Base-by-base conservation (phyloP, 2,888 invertebrate genomes). In the Griposia aprilina region DNA sequence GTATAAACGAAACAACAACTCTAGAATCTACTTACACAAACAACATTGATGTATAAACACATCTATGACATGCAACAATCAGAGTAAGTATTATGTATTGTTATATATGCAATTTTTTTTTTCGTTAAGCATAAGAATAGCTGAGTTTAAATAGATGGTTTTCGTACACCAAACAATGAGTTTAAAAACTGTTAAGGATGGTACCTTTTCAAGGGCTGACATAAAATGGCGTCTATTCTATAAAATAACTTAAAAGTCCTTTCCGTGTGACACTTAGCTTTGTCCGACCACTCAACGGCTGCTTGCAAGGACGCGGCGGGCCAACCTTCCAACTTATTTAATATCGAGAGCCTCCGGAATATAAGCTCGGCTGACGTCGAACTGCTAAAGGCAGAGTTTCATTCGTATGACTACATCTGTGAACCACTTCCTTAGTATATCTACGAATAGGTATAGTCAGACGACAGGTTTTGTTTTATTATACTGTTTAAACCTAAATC, bases 301-400 rank as follows among this genome's bases (percentile, higher is more conserved):
- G 72, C 36, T 67, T 48, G 70, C 55, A 81, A 75, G 76, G 78
- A 70, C 60, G 55, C 57, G 26, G 66, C 72, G 62, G 36, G 69
- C 55, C 78, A 69, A 70, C 74, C 70, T 66, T 68, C 63, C 63
- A 88, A 88, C 84, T 88, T 89, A 89, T 89, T 88, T 89, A 89
- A 88, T 87, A 88, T 86, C 84, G 72, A 80, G 77, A 57, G 77
- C 70, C 70, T 63, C 63, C 60, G 74, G 72, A 55, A 57, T 80
- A 80, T 74, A 80, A 77, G 73, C 78, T 65, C 59, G 30, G 26
- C 72, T 74, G 63, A 75, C 80, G 63, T 50, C 50, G 50, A 69
- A 63, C 62, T 65, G 63, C 72, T 71, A 68, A 57, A 63, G 59
- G 13, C 59, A 41, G 55, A 76, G 67, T 80, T 76, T 75, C 36